phyloP scores from a whole-genome alignment of 2,113 vertebrate species.

The Neotragus pygmaeus region DNA sequence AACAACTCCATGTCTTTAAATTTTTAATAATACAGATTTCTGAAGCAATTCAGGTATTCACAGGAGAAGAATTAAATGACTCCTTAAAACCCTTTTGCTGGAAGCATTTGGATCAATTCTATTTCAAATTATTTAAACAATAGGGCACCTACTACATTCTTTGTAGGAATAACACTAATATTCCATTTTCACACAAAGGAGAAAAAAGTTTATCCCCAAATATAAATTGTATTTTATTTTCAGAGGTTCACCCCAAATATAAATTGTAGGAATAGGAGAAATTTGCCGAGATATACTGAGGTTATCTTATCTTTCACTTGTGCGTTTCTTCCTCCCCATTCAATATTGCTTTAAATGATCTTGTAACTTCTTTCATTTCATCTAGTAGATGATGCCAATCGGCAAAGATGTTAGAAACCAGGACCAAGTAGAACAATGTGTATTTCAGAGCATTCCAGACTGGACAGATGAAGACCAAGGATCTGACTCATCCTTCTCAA shows the following conservation, averaged over 20 bases:
- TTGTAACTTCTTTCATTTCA: neutral
- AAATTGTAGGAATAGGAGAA: neutral
- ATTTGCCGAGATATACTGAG: neutral
- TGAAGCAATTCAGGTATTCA: slow-evolving; percentile 1
- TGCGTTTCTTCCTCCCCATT: neutral
- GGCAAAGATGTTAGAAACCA: neutral
- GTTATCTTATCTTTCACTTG: neutral
- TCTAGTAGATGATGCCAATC: neutral
- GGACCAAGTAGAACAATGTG: neutral
- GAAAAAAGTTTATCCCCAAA: neutral
- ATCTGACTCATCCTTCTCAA: neutral
- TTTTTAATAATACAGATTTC: slow-evolving; percentile 17
- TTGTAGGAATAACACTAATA: neutral
- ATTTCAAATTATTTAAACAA: slow-evolving; percentile 20
- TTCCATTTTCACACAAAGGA: neutral
- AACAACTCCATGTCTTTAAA: slow-evolving; percentile 7
- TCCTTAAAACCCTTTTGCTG: neutral
- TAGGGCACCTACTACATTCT: neutral
- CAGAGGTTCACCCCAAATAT: neutral
- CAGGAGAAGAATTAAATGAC: neutral
- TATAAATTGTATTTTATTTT: neutral
- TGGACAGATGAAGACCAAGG: neutral
- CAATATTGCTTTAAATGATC: neutral
- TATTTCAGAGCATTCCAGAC: neutral
- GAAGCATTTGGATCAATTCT: neutral